Evolutionary conservation across 2,113 vertebrate species (phyloP).

Genomic region (Atrichornis clamosus): DNA sequence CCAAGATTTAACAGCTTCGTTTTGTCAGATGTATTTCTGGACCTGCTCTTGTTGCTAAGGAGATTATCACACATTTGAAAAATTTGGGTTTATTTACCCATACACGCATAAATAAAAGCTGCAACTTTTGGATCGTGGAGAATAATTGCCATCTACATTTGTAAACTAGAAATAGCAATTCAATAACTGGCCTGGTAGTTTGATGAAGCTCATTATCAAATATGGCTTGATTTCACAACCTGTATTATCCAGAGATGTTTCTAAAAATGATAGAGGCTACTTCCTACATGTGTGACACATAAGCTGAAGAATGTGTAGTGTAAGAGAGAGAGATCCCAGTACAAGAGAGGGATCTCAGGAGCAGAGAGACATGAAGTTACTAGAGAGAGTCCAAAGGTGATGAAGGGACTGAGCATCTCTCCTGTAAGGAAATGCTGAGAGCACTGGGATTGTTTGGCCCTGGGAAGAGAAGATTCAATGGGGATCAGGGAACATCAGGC

Average conservation of each 20-base stretch:
- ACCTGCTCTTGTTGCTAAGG: conserved; percentile 49
- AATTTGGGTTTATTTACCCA: conserved; percentile 29
- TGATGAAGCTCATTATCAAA: background rate
- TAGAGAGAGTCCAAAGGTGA: background rate
- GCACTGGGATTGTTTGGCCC: background rate
- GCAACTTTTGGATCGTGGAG: background rate
- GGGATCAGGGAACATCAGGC: background rate
- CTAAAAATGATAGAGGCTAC: background rate
- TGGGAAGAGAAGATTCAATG: background rate
- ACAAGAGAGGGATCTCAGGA: background rate
- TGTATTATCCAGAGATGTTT: background rate
- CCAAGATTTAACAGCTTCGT: background rate
- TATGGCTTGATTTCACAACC: background rate
- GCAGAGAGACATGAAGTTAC: background rate
- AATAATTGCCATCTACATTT: background rate
- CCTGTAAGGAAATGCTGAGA: background rate
- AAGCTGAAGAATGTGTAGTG: background rate
- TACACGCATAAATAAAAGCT: conserved; percentile 44
- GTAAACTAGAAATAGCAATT: conserved; percentile 8
- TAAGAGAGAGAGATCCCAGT: background rate
- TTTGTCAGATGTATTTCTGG: conserved; percentile 59
- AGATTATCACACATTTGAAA: conserved; percentile 40
- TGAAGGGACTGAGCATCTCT: background rate
- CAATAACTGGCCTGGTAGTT: background rate
- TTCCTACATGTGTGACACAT: background rate